phyloP scores from a whole-genome alignment of 2,888 invertebrate species.

The Nycteola revayana region DNA sequence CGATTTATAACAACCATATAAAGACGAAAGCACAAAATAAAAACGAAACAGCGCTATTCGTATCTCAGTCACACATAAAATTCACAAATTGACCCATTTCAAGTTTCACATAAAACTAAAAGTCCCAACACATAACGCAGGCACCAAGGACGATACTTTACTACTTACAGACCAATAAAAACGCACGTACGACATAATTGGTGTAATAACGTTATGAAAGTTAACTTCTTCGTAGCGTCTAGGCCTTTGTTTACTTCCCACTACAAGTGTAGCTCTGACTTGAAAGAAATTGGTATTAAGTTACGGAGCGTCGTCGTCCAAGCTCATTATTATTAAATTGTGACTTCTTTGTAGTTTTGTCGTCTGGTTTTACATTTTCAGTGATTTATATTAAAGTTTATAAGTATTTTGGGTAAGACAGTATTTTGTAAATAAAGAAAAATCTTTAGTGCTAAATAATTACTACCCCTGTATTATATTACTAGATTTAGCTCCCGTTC shows the following conservation, averaged over 20 bases:
- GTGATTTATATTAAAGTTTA: no score
- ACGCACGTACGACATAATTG: conserved; percentile 29
- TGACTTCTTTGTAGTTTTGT: not conserved
- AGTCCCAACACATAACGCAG: conserved; percentile 29
- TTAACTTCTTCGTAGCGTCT: conserved; percentile 20
- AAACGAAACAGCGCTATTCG: conserved; percentile 35
- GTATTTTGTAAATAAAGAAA: no score
- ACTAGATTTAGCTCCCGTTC: no score
- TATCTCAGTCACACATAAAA: conserved; percentile 42
- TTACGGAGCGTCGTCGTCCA: not conserved
- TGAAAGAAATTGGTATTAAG: no score
- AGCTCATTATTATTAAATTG: not conserved
- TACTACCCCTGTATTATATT: no score
- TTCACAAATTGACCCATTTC: conserved; percentile 41
- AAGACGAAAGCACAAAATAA: conserved; percentile 34
- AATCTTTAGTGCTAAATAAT: no score
- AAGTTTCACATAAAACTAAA: conserved; percentile 41
- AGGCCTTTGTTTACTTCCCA: conserved; percentile 10
- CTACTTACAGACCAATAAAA: conserved; percentile 43
- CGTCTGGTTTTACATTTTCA: not conserved
- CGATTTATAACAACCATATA: conserved; percentile 27
- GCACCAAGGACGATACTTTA: conserved; percentile 34
- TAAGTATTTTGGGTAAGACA: no score
- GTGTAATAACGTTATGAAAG: conserved; percentile 28
- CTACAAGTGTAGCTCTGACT: not conserved